These are phyloP conservation scores for Mesoclemmys tuberculata DNA, from an alignment of 2,113 vertebrate species.

Conservation along the genomic window DNA sequence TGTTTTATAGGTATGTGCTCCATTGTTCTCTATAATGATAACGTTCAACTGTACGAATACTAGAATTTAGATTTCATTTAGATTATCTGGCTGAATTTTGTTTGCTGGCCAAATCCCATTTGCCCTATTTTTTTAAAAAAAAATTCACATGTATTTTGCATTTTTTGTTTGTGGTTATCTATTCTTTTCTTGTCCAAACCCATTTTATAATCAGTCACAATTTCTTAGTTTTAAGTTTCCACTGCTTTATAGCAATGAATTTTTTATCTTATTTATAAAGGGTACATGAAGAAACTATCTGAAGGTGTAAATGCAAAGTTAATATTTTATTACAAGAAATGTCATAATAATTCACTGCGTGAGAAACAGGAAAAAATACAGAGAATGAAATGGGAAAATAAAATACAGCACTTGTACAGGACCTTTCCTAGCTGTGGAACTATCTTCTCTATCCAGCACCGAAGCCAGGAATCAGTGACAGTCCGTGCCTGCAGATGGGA, in stretches of 20 bases:
- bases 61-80: neutral
- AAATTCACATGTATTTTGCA: neutral
- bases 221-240: neutral
- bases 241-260: neutral
- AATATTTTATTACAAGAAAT: neutral
- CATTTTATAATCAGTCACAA: neutral
- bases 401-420: neutral
- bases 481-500: too few species aligned
- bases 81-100: neutral
- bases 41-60: neutral
- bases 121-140: neutral
- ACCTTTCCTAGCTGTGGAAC: neutral
- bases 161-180: conserved; percentile 28
- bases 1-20: neutral
- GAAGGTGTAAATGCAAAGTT: neutral
- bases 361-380: neutral
- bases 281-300: neutral
- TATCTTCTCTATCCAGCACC: neutral
- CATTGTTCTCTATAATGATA: neutral
- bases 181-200: neutral
- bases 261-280: neutral
- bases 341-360: conserved; percentile 37
- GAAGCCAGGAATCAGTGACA: neutral
- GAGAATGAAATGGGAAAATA: conserved; percentile 2
- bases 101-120: neutral